These are phyloP conservation scores for Lineus longissimus DNA, from an alignment of 1,140 invertebrate genomes.

Conservation along the genomic window DNA sequence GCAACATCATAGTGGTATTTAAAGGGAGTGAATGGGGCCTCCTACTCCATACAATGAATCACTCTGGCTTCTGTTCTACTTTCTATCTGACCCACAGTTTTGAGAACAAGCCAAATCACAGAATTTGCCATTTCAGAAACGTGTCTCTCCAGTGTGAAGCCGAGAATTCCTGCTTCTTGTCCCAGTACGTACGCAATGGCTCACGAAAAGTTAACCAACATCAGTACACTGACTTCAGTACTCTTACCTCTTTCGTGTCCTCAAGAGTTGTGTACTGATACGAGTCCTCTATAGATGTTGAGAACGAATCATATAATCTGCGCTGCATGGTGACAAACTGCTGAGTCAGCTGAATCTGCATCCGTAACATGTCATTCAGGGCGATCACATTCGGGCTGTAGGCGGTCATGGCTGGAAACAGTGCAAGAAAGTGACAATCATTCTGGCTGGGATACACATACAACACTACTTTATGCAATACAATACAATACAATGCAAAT, in stretches of 20 bases:
- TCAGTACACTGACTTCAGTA: too few relatives aligned
- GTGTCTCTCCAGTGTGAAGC: too few relatives aligned
- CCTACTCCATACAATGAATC: too few relatives aligned
- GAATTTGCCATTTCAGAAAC: too few relatives aligned
- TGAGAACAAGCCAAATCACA: too few relatives aligned
- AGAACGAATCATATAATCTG: conserved; percentile 27
- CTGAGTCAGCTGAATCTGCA: conserved; percentile 36
- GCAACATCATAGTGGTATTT: too few relatives aligned
- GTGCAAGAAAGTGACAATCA: not conserved
- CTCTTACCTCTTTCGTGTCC: conserved; percentile 40
- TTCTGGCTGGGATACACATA: not conserved
- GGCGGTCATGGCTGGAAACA: conserved; percentile 34
- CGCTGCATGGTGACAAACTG: conserved; percentile 36
- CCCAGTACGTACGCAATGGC: too few relatives aligned
- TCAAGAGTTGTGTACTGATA: conserved; percentile 45
- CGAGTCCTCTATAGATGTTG: conserved; percentile 22
- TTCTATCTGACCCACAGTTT: too few relatives aligned
- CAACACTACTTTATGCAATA: not conserved
- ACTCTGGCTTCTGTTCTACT: too few relatives aligned
- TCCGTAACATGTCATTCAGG: conserved; percentile 44
- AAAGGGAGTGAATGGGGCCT: too few relatives aligned
- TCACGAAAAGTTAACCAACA: too few relatives aligned
- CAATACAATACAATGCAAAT: not conserved
- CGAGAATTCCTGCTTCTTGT: too few relatives aligned
- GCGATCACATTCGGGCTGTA: conserved; percentile 41